Percentiles rank a stretch among this genome's conserved stretches.
Evolutionary conservation across 2,113 vertebrate genomes (phyloP).

Genomic region (Grallaria varia): DNA sequence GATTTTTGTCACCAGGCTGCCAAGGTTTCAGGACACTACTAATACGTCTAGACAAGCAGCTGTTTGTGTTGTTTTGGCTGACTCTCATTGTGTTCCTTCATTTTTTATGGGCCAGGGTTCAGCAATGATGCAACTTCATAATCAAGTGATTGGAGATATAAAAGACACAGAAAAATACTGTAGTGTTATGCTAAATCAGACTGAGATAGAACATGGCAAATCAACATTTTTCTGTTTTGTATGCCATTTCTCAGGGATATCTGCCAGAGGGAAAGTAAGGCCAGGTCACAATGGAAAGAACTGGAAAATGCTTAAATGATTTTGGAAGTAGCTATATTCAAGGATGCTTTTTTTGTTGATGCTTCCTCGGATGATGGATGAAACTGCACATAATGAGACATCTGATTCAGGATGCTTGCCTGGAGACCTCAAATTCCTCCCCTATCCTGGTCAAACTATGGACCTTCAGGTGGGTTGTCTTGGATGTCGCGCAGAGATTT

Average conservation of each 20-base stretch:
- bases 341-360: background rate
- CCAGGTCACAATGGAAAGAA: background rate
- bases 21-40: slow-evolving; percentile 35
- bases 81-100: slow-evolving; percentile 6
- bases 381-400: background rate
- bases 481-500: background rate
- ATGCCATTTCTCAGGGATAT: background rate
- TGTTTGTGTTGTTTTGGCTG: slow-evolving; percentile 41
- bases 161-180: slow-evolving; percentile 16
- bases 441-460: background rate
- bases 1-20: background rate
- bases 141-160: slow-evolving; percentile 42
- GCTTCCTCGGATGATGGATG: background rate
- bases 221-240: background rate
- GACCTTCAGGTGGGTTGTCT: background rate
- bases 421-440: background rate
- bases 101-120: slow-evolving; percentile 25
- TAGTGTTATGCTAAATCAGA: slow-evolving; percentile 2
- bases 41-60: slow-evolving; percentile 45
- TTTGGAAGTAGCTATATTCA: background rate
- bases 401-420: background rate
- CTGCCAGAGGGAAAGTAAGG: background rate
- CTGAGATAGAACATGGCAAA: background rate
- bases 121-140: slow-evolving; percentile 31
- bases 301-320: background rate